Percentiles rank a stretch among this genome's conserved stretches.
Evolutionary conservation across 2,888 invertebrate genomes (phyloP).

Genomic region (Parascotia fuliginaria): DNA sequence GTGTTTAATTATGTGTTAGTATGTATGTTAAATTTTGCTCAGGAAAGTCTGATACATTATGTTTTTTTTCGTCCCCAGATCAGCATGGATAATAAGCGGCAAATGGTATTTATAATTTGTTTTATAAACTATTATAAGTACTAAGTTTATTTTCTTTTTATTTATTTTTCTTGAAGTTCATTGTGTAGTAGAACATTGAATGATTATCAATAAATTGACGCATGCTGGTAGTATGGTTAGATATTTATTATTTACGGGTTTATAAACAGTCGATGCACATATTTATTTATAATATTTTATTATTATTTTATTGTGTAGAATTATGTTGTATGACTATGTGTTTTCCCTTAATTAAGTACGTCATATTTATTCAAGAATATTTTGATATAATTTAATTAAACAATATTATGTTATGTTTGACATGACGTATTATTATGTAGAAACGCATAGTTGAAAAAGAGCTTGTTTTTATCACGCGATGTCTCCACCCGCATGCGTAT

Average conservation of each 20-base stretch:
- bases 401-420: too few species aligned
- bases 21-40: slow-evolving; percentile 11
- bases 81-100: slow-evolving; percentile 50
- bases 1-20: too few species aligned
- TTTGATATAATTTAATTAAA: too few species aligned
- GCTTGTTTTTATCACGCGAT: too few species aligned
- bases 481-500: too few species aligned
- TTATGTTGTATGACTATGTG: neutral
- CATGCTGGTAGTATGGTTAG: slow-evolving; percentile 14
- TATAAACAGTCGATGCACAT: slow-evolving; percentile 3
- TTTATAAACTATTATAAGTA: slow-evolving; percentile 50
- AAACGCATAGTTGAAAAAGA: too few species aligned
- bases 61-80: slow-evolving; percentile 49
- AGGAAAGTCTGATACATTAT: slow-evolving; percentile 42
- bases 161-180: slow-evolving; percentile 7
- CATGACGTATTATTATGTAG: too few species aligned
- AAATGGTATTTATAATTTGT: slow-evolving; percentile 49
- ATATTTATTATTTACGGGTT: slow-evolving; percentile 3
- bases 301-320: slow-evolving; percentile 6
- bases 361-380: too few species aligned
- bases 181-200: neutral
- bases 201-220: slow-evolving; percentile 2
- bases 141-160: slow-evolving; percentile 24
- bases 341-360: neutral
- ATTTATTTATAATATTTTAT: slow-evolving; percentile 5